phyloP scores from a whole-genome alignment of 1,140 invertebrate genomes.

The Caerostris extrusa region DNA sequence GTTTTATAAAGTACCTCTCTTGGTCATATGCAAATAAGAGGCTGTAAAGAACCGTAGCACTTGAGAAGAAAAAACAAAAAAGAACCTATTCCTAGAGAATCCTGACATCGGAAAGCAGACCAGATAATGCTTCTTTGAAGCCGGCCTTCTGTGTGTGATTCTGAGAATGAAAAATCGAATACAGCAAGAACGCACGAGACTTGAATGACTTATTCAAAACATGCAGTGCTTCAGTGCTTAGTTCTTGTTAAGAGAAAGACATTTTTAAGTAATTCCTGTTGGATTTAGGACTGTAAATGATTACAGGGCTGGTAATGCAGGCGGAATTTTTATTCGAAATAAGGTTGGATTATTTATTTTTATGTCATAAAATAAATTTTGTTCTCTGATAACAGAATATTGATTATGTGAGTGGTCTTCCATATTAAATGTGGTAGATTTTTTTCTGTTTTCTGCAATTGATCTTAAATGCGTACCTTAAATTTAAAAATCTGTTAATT shows the following conservation, averaged over 20 bases:
- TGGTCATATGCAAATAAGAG: background rate
- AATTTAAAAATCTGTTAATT: too few species aligned
- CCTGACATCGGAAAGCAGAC: slow-evolving; percentile 24
- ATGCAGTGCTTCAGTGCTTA: background rate
- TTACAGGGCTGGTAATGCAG: background rate
- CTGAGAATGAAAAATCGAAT: background rate
- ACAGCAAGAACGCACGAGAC: background rate
- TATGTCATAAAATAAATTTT: too few species aligned
- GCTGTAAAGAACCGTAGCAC: background rate
- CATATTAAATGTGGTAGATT: too few species aligned
- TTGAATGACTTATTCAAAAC: background rate
- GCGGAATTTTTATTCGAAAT: too few species aligned
- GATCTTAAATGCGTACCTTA: too few species aligned
- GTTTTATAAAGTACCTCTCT: background rate
- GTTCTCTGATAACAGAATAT: too few species aligned
- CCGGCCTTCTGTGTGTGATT: background rate
- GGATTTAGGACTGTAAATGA: background rate
- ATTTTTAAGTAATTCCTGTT: background rate
- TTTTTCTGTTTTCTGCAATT: too few species aligned
- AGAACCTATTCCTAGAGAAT: background rate
- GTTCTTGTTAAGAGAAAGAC: background rate
- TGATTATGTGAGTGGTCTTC: too few species aligned
- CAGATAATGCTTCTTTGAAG: slow-evolving; percentile 18
- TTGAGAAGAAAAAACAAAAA: background rate
- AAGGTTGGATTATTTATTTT: too few species aligned